A percentile compares a stretch with the other conserved stretches of the same genome.
Conservation (phyloP, 2,113 vertebrate genomes). For the Forbesichthys agassizii region DNA sequence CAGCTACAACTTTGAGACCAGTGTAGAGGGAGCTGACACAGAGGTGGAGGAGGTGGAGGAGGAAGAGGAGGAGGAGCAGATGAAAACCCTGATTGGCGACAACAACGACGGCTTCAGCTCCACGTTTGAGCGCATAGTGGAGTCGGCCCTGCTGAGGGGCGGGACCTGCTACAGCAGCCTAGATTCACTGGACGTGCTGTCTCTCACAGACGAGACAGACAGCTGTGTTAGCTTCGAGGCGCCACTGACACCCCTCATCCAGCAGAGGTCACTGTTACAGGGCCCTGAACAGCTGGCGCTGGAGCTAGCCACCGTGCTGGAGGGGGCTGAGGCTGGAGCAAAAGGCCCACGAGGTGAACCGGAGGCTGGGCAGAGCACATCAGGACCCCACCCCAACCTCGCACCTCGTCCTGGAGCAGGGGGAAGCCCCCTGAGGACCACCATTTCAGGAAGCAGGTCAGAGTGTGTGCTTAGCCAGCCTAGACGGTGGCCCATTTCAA, state of each 20-base stretch:
- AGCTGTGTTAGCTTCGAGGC: constrained; percentile 97
- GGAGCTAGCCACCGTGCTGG: constrained; percentile 79
- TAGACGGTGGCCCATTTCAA: constrained; percentile 83
- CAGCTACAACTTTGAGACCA: constrained; percentile 78
- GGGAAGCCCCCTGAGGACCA: constrained; percentile 87
- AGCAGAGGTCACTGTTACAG: constrained; percentile 87
- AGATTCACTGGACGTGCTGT: constrained; percentile 92
- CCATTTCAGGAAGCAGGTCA: constrained; percentile 91
- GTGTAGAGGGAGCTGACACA: constrained; percentile 69
- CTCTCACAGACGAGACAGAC: constrained; percentile 94
- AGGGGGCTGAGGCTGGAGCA: constrained; percentile 77
- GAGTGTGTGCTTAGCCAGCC: constrained; percentile 90
- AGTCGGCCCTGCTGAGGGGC: constrained; percentile 90
- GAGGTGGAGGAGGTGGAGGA: constrained; percentile 69
- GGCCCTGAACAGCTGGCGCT: constrained; percentile 85
- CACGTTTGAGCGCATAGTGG: constrained; percentile 94
- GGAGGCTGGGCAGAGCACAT: constrained; percentile 9
- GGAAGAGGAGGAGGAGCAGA: constrained; percentile 77
- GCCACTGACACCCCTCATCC: constrained; percentile 92
- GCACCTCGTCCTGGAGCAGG: constrained; percentile 60
- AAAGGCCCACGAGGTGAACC: constrained; percentile 60
- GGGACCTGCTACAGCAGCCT: constrained; percentile 95
- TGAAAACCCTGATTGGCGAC: constrained; percentile 78
- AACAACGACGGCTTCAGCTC: constrained; percentile 94
- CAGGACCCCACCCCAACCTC: not conserved